Conservation (phyloP, 2,113 vertebrate species). For the Tragulus kanchil region DNA sequence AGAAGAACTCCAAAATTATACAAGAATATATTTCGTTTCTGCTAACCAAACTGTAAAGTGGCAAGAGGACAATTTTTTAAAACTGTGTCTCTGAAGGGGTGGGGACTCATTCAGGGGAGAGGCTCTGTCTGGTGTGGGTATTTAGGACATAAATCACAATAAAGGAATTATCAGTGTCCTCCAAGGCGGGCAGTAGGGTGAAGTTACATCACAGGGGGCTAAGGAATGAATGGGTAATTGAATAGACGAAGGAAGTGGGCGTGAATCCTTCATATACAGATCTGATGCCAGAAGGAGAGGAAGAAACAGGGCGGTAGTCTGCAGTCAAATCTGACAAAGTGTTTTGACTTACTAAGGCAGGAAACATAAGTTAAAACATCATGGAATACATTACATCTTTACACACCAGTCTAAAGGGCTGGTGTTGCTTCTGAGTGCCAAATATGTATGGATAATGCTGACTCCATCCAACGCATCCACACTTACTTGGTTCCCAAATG, state of each 20-base stretch:
- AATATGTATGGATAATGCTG: constrained; percentile 45
- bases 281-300: not conserved
- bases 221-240: not conserved
- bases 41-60: not conserved
- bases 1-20: not conserved
- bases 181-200: not conserved
- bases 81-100: not conserved
- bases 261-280: not conserved
- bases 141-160: not conserved
- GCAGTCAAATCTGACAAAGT: not conserved
- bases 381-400: constrained; percentile 17
- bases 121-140: not conserved
- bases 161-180: not conserved
- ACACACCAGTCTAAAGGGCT: constrained; percentile 7
- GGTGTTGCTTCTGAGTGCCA: constrained; percentile 43
- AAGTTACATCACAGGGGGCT: not conserved
- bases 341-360: constrained; percentile 38
- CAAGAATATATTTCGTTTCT: not conserved
- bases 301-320: not conserved
- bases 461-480: constrained; percentile 43
- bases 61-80: not conserved
- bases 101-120: not conserved
- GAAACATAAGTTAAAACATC: constrained; percentile 28
- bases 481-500: constrained; percentile 48
- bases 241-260: not conserved